Evolutionary conservation across 2,113 vertebrate genomes (phyloP).

Genomic region (Hypocryptadius cinnamomeus): DNA sequence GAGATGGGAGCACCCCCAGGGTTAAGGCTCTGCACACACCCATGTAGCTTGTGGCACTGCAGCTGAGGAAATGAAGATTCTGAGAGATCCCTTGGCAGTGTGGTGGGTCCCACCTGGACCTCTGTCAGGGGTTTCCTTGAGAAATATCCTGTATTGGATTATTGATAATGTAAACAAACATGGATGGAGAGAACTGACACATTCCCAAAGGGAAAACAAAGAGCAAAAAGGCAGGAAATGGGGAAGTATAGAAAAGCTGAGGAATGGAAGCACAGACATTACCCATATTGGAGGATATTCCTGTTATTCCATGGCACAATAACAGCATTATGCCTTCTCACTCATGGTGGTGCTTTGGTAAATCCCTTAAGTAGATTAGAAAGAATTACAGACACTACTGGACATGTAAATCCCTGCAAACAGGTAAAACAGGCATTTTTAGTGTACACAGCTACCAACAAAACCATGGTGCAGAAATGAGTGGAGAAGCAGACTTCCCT

Average conservation of each 20-base stretch:
- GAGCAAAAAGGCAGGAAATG: neutral
- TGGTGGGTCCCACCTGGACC: neutral
- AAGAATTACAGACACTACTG: neutral
- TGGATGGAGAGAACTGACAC: neutral
- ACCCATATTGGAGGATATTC: neutral
- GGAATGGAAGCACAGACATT: neutral
- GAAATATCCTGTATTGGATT: neutral
- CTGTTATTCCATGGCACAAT: neutral
- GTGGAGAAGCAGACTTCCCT: neutral
- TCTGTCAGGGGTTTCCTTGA: neutral
- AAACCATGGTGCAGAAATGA: neutral
- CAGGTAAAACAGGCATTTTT: neutral
- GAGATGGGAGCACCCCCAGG: neutral
- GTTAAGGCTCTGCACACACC: neutral
- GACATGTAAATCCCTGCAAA: neutral
- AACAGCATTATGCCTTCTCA: neutral
- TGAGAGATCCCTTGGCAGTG: neutral
- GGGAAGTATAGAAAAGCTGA: neutral
- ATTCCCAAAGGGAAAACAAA: neutral
- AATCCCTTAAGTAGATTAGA: slow-evolving; percentile 52
- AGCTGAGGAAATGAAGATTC: neutral
- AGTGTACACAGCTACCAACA: neutral
- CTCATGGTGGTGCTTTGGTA: slow-evolving; percentile 5
- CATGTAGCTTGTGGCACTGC: rapidly evolving
- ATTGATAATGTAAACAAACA: neutral